A percentile compares a stretch with the other conserved stretches of the same genome.
Evolutionary conservation across 2,888 invertebrate species (phyloP).

Genomic region (Cerceris rybyensis): DNA sequence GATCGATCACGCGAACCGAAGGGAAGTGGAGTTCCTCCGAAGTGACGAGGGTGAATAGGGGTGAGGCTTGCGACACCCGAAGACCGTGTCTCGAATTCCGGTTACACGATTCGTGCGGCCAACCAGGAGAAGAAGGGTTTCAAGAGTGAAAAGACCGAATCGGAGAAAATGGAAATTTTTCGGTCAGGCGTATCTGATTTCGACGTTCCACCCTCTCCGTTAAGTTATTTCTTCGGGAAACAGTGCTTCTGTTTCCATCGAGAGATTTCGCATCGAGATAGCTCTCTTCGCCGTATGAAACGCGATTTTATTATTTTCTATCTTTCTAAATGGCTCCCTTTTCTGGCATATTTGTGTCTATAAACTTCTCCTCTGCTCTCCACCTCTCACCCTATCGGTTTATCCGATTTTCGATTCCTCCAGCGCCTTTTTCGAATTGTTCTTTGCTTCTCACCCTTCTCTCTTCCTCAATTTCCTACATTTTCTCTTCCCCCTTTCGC

Average conservation of each 20-base stretch:
- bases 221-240: neutral
- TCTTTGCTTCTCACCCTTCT: too few relatives aligned
- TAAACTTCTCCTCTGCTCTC: too few relatives aligned
- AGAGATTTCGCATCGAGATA: neutral
- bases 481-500: too few relatives aligned
- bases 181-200: conserved; percentile 21
- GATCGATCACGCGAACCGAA: conserved; percentile 37
- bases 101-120: conserved; percentile 23
- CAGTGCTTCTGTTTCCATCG: neutral
- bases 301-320: neutral
- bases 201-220: conserved; percentile 17
- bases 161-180: conserved; percentile 37
- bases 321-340: too few relatives aligned
- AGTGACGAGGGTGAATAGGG: conserved; percentile 15
- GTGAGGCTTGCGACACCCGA: conserved; percentile 1
- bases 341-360: too few relatives aligned
- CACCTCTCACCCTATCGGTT: too few relatives aligned
- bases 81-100: conserved; percentile 34
- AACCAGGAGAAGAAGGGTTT: conserved; percentile 14
- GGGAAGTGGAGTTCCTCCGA: neutral
- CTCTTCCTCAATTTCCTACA: too few relatives aligned
- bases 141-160: conserved; percentile 6
- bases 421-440: too few relatives aligned
- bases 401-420: too few relatives aligned
- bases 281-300: neutral